Conservation (phyloP, 2,113 vertebrate genomes). For the Melanerpes aurifrons region DNA sequence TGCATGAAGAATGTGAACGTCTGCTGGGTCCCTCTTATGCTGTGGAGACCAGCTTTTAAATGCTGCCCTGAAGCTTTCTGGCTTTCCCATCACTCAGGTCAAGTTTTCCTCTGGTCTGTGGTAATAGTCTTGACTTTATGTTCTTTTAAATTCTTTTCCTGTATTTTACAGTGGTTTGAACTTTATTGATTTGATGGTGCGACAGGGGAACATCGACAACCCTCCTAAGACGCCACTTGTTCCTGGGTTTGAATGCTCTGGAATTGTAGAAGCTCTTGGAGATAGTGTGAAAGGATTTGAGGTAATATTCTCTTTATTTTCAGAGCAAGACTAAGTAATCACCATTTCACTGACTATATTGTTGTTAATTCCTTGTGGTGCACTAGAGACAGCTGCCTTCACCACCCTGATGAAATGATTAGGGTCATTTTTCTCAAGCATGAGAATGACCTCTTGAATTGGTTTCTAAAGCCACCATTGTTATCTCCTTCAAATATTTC, state of each 20-base stretch:
- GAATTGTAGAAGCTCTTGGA: conserved; percentile 93
- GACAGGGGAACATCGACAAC: conserved; percentile 96
- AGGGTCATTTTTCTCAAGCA: background rate
- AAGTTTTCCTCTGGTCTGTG: background rate
- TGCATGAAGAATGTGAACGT: fast-evolving
- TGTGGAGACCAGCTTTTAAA: background rate
- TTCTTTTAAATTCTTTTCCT: background rate
- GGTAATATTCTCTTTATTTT: conserved; percentile 74
- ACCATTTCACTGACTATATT: background rate
- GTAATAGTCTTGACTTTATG: background rate
- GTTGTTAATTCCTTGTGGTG: background rate
- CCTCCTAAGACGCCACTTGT: conserved; percentile 94
- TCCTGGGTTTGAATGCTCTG: conserved; percentile 96
- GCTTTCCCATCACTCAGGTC: background rate
- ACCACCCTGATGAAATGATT: background rate
- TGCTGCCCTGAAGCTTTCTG: background rate
- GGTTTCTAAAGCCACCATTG: background rate
- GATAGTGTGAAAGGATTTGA: conserved; percentile 91
- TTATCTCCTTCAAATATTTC: background rate
- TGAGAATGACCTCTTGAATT: background rate
- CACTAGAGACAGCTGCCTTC: background rate
- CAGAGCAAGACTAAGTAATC: background rate
- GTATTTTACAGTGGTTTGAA: conserved; percentile 88
- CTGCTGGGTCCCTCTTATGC: background rate
- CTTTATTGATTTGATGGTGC: conserved; percentile 97